Evolutionary conservation across 1,140 invertebrate species (phyloP).

Genomic region (Saxidomus purpurata): DNA sequence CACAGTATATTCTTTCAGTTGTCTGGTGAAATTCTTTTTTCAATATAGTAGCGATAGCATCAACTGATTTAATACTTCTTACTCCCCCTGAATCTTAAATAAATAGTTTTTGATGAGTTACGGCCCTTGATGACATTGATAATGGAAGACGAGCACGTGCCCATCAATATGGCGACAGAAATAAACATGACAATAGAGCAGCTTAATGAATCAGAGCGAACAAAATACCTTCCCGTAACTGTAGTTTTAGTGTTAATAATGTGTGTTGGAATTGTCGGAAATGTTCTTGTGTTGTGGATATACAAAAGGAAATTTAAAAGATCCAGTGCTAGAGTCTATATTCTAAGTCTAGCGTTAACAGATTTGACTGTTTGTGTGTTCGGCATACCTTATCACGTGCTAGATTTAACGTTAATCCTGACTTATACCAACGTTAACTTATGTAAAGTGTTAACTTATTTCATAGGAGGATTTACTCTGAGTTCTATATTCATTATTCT

Average conservation of each 20-base stretch:
- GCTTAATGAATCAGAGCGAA: slow-evolving; percentile 27
- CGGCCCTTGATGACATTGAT: too few relatives aligned
- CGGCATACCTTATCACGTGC: slow-evolving; percentile 75
- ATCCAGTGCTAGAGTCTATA: slow-evolving; percentile 74
- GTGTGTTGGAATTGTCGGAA: slow-evolving; percentile 73
- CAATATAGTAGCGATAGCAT: too few relatives aligned
- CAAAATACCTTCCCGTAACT: slow-evolving; percentile 65
- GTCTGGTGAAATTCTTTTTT: too few relatives aligned
- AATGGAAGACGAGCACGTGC: too few relatives aligned
- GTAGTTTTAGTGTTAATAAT: slow-evolving; percentile 64
- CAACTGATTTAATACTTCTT: too few relatives aligned
- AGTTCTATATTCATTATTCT: slow-evolving; percentile 73
- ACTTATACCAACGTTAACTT: slow-evolving; percentile 62
- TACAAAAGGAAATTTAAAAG: slow-evolving; percentile 68
- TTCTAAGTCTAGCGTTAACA: slow-evolving; percentile 71
- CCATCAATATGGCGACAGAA: neutral
- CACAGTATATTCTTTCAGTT: too few relatives aligned
- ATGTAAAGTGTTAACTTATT: slow-evolving; percentile 71
- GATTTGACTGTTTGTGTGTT: slow-evolving; percentile 74
- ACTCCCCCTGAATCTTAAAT: too few relatives aligned
- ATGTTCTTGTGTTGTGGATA: slow-evolving; percentile 71
- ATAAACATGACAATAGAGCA: neutral
- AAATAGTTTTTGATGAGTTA: too few relatives aligned
- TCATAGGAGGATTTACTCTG: slow-evolving; percentile 70
- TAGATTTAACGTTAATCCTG: slow-evolving; percentile 72